Evolutionary conservation across 1,140 invertebrate genomes (phyloP).

Genomic region (Pseudomyrmex concolor): DNA sequence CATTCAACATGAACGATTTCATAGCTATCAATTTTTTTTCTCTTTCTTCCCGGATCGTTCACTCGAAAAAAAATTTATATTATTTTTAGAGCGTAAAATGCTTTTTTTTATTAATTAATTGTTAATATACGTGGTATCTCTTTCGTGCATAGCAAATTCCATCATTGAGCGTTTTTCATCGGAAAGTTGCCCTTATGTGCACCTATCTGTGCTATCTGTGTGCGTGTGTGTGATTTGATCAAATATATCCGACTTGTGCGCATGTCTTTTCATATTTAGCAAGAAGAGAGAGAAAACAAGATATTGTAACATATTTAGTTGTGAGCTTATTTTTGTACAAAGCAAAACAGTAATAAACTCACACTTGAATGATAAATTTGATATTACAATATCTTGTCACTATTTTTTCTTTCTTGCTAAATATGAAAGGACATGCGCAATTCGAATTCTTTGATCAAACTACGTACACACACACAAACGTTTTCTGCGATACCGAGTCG

Average conservation of each 20-base stretch:
- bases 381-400: background rate
- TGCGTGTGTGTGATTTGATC: too few relatives aligned
- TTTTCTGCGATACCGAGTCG: background rate
- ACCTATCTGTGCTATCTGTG: background rate
- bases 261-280: too few relatives aligned
- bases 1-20: conserved; percentile 10
- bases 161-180: conserved; percentile 9
- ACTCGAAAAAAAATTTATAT: background rate
- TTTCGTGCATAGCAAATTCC: conserved; percentile 13
- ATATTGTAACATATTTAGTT: too few relatives aligned
- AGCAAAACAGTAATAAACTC: too few relatives aligned
- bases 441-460: too few relatives aligned
- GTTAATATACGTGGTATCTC: conserved; percentile 16
- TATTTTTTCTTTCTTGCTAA: background rate
- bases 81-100: background rate
- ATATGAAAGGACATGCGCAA: too few relatives aligned
- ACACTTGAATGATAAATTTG: too few relatives aligned
- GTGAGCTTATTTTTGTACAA: too few relatives aligned
- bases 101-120: conserved; percentile 36
- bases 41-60: conserved; percentile 10
- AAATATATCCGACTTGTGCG: too few relatives aligned
- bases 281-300: too few relatives aligned
- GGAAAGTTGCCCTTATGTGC: background rate
- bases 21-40: background rate
- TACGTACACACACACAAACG: too few relatives aligned